These are phyloP conservation scores for Mesembrinibis cayennensis DNA, from an alignment of 2,113 vertebrate species.

Conservation along the genomic window DNA sequence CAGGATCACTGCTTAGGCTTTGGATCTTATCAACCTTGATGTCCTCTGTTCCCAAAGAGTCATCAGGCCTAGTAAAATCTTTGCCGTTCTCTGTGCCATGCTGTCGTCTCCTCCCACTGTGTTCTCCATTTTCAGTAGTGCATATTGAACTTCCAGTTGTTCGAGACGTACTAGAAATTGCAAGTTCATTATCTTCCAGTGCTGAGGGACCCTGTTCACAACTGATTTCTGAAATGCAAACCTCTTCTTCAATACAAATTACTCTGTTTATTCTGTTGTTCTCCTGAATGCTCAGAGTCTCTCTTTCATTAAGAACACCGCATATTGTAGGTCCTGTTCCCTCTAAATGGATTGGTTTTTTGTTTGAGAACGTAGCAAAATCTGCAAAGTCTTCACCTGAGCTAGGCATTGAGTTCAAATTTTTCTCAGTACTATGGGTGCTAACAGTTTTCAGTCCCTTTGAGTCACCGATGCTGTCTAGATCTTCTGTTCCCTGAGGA, in stretches of 20 bases:
- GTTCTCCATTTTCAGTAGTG: slow-evolving; percentile 61
- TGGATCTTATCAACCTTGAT: neutral
- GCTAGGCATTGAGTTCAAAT: slow-evolving; percentile 61
- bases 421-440: slow-evolving; percentile 63
- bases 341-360: slow-evolving; percentile 60
- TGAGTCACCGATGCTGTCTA: slow-evolving; percentile 65
- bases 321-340: slow-evolving; percentile 48
- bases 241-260: slow-evolving; percentile 9
- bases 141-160: slow-evolving; percentile 63
- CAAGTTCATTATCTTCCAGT: slow-evolving; percentile 56
- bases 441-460: slow-evolving; percentile 66
- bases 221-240: slow-evolving; percentile 62
- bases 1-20: slow-evolving; percentile 39
- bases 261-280: slow-evolving; percentile 73
- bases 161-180: slow-evolving; percentile 10
- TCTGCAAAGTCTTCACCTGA: slow-evolving; percentile 85
- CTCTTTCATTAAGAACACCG: slow-evolving; percentile 49
- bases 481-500: slow-evolving; percentile 79
- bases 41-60: slow-evolving; percentile 35
- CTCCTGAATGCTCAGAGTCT: slow-evolving; percentile 56
- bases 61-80: slow-evolving; percentile 28
- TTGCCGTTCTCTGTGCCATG: slow-evolving; percentile 18
- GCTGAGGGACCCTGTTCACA: slow-evolving; percentile 48
- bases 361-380: slow-evolving; percentile 85
- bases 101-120: slow-evolving; percentile 9